Conservation (phyloP, 2,888 invertebrate genomes). For the Arge pagana region DNA sequence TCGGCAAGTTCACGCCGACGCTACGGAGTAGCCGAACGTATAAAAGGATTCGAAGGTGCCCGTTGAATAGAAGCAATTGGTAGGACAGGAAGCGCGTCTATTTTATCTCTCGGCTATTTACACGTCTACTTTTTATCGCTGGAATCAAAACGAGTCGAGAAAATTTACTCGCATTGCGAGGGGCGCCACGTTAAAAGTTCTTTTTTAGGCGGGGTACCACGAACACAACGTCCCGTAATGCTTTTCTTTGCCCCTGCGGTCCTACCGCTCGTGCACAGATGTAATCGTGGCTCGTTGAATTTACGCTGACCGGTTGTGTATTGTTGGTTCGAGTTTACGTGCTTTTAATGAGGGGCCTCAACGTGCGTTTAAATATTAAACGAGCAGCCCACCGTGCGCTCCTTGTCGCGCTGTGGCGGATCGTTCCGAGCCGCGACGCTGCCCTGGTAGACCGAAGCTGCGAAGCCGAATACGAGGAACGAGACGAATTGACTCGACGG, state of each 20-base stretch:
- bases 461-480: conserved; percentile 8
- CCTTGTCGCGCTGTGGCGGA: not conserved
- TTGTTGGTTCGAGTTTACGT: conserved; percentile 18
- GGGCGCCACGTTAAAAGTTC: conserved; percentile 6
- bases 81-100: conserved; percentile 18
- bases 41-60: too few species aligned
- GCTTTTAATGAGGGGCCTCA: conserved; percentile 12
- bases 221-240: not conserved
- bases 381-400: too few species aligned
- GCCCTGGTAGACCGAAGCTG: not conserved
- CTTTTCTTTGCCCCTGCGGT: too few species aligned
- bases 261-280: not conserved
- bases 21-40: too few species aligned
- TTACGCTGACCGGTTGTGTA: conserved; percentile 18
- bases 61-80: conserved; percentile 18
- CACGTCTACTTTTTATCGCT: conserved; percentile 10
- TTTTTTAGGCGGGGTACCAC: not conserved
- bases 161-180: too few species aligned
- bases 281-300: conserved; percentile 19
- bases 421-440: not conserved
- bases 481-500: conserved; percentile 7
- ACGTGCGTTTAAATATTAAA: conserved; percentile 15
- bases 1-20: too few species aligned
- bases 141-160: not conserved
- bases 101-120: conserved; percentile 14